A percentile compares a stretch with the other conserved stretches of the same genome.
Evolutionary conservation across 2,888 invertebrate species (phyloP).

Genomic region (Didymodactylos carnosus): DNA sequence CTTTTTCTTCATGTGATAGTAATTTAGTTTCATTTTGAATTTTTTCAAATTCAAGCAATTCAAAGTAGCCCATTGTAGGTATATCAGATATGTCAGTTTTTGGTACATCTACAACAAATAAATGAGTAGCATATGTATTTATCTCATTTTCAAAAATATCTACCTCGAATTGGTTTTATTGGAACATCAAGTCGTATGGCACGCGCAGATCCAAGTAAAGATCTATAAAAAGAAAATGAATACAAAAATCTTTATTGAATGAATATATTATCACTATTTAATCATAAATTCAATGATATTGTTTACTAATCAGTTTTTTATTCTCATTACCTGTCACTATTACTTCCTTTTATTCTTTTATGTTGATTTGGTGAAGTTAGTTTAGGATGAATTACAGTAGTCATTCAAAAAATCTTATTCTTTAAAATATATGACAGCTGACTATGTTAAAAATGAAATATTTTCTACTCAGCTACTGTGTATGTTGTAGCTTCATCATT

Average conservation of each 20-base stretch:
- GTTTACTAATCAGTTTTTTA: too few species aligned
- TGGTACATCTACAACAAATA: not conserved
- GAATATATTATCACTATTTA: too few species aligned
- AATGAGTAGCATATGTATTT: too few species aligned
- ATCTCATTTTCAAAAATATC: too few species aligned
- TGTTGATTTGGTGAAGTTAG: not conserved
- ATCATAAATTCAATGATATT: too few species aligned
- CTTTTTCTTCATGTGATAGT: not conserved
- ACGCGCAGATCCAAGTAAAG: not conserved
- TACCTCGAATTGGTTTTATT: too few species aligned
- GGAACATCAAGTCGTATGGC: not conserved
- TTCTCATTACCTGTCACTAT: not conserved
- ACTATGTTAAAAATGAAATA: too few species aligned
- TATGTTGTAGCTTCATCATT: too few species aligned
- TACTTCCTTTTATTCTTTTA: not conserved
- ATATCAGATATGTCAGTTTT: too few species aligned
- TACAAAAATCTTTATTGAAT: not conserved
- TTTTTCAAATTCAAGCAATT: not conserved
- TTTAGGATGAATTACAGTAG: not conserved
- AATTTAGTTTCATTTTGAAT: not conserved
- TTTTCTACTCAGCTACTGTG: too few species aligned
- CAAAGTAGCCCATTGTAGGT: not conserved
- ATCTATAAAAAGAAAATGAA: not conserved
- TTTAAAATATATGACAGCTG: too few species aligned
- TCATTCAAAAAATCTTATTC: too few species aligned